phyloP scores from a whole-genome alignment of 2,797 vertebrate species.

The Notoglanidium macrostoma region DNA sequence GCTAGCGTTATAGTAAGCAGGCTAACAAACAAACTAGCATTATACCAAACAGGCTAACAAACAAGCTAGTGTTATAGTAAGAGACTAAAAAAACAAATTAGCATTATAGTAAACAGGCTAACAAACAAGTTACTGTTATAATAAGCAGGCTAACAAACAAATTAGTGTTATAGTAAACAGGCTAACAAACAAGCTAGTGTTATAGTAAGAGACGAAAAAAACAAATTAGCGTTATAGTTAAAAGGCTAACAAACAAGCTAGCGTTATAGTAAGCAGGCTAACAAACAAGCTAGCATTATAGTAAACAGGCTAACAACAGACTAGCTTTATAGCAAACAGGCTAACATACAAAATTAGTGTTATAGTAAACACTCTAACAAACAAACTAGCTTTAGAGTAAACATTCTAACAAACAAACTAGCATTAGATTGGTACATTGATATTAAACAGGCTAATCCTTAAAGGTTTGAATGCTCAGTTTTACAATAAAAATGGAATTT shows the following conservation, averaged over 20 bases:
- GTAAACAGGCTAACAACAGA: neutral
- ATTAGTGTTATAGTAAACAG: neutral
- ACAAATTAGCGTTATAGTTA: neutral
- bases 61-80: neutral
- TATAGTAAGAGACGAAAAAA: neutral
- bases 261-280: neutral
- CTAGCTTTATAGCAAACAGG: neutral
- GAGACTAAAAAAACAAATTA: neutral
- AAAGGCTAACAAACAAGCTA: neutral
- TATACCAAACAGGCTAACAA: neutral
- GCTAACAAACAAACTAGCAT: neutral
- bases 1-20: neutral
- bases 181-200: neutral
- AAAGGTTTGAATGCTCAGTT: neutral
- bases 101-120: neutral
- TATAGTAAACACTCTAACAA: neutral
- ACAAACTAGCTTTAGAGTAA: neutral
- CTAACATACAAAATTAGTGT: neutral
- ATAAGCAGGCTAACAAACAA: neutral
- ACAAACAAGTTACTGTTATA: neutral
- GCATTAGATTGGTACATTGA: neutral
- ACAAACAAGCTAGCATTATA: neutral
- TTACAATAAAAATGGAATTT: conserved; percentile 1
- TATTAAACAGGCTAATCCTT: neutral
- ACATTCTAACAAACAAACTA: neutral